phyloP scores from a whole-genome alignment of 2,888 invertebrate species.

The Drosophila formosana region DNA sequence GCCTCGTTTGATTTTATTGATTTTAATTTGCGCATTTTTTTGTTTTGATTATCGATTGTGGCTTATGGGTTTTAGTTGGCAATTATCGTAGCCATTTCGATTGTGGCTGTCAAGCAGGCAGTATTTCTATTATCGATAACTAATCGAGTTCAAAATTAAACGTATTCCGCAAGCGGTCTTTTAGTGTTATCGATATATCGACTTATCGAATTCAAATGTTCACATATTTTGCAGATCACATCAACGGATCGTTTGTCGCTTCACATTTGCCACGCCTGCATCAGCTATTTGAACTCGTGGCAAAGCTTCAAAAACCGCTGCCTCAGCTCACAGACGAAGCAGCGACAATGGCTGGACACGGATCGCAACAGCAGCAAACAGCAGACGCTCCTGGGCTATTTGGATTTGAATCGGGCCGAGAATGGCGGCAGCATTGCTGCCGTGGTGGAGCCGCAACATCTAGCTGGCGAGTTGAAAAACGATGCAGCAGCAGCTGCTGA shows the following conservation, averaged over 20 bases:
- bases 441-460: conserved; percentile 47
- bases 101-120: too few relatives aligned
- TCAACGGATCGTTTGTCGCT: conserved; percentile 83
- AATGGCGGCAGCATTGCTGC: conserved; percentile 50
- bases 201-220: background rate
- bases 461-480: conserved; percentile 43
- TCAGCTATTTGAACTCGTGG: conserved; percentile 85
- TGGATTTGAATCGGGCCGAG: conserved; percentile 69
- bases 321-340: conserved; percentile 83
- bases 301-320: conserved; percentile 86
- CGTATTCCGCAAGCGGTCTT: too few relatives aligned
- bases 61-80: background rate
- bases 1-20: conserved; percentile 1
- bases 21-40: background rate
- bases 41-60: background rate
- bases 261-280: conserved; percentile 85
- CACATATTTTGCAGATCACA: conserved; percentile 76
- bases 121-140: too few relatives aligned
- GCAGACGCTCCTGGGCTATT: conserved; percentile 57
- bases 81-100: background rate
- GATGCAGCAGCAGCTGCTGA: conserved; percentile 44
- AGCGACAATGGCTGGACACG: conserved; percentile 83
- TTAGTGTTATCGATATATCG: background rate
- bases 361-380: conserved; percentile 63
- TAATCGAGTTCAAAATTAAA: too few relatives aligned